Conservation (phyloP, 2,797 vertebrate species). For the Nothura maculosa region DNA sequence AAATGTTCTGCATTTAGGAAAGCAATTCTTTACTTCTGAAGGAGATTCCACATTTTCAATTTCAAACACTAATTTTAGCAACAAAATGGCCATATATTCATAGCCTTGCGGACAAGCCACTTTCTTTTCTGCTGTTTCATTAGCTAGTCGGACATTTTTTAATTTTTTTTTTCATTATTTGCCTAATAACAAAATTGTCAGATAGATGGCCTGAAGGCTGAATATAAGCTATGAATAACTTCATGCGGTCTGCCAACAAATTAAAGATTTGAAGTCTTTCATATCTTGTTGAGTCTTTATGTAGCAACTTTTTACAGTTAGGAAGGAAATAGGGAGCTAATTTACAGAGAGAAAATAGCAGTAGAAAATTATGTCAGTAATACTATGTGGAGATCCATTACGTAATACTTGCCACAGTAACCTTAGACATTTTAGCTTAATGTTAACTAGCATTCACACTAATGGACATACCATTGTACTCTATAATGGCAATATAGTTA, state of each 20-base stretch:
- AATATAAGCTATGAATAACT: neutral
- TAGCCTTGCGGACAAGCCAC: neutral
- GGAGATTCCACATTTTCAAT: neutral
- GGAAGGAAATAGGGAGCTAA: neutral
- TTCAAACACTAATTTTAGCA: neutral
- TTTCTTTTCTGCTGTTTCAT: neutral
- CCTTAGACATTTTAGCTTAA: neutral
- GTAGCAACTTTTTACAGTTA: neutral
- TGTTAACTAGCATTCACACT: neutral
- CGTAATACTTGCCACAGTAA: neutral
- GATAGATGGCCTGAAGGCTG: neutral
- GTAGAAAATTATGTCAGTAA: neutral
- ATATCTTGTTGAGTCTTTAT: neutral
- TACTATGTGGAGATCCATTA: rapidly evolving
- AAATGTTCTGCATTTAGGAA: neutral
- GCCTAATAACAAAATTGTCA: neutral
- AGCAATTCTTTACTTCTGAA: neutral
- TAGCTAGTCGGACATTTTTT: neutral
- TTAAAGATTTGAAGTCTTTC: neutral
- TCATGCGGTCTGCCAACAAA: neutral
- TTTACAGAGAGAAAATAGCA: neutral
- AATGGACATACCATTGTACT: neutral
- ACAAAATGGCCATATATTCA: rapidly evolving
- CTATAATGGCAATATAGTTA: neutral
- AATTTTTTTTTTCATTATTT: neutral